phyloP scores from a whole-genome alignment of 1,140 invertebrate species.

The Drosophila arizonae region DNA sequence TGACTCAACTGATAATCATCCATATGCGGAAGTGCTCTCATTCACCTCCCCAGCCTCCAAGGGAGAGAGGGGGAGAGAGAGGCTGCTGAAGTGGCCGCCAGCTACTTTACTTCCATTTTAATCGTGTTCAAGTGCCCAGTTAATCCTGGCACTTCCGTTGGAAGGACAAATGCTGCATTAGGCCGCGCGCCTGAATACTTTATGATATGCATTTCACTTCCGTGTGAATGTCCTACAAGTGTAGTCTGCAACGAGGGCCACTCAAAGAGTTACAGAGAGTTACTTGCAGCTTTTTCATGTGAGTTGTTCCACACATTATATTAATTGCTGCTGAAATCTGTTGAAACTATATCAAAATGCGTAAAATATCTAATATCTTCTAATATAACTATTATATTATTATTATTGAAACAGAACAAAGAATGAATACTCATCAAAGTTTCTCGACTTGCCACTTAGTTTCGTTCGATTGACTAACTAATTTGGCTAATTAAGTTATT shows the following conservation, averaged over 20 bases:
- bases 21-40: conserved; percentile 22
- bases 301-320: not conserved
- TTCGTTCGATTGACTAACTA: conserved; percentile 4
- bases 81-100: not conserved
- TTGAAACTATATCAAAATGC: no score
- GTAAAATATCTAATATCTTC: not conserved
- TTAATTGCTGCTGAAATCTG: not conserved
- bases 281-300: not conserved
- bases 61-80: not conserved
- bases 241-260: conserved; percentile 42
- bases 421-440: not conserved
- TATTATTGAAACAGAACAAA: not conserved
- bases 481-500: conserved; percentile 1
- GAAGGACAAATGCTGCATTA: conserved; percentile 26
- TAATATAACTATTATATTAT: not conserved
- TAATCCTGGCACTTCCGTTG: conserved; percentile 68
- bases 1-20: conserved; percentile 22
- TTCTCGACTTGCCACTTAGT: not conserved
- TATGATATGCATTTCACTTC: conserved; percentile 63
- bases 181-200: conserved; percentile 22
- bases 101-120: conserved; percentile 16
- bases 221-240: conserved; percentile 45
- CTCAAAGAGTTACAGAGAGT: not conserved
- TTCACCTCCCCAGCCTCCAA: not conserved
- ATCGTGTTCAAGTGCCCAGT: conserved; percentile 76